Evolutionary conservation across 2,888 invertebrate genomes (phyloP).

Genomic region (Fissipunctia ypsillon): DNA sequence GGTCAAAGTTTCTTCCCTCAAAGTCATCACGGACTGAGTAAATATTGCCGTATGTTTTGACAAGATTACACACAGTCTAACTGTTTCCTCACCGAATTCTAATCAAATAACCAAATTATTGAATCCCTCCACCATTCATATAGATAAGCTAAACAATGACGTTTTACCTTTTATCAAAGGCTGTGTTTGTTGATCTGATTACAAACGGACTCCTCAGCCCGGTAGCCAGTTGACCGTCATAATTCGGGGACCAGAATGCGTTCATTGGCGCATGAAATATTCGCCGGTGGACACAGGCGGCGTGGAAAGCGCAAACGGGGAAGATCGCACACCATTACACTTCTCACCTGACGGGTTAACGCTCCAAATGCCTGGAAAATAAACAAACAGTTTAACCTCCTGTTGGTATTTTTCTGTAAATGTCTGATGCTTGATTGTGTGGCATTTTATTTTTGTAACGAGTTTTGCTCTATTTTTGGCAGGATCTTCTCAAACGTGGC

Average conservation of each 20-base stretch:
- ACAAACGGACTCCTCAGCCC: slow-evolving; percentile 74
- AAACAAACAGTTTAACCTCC: slow-evolving; percentile 64
- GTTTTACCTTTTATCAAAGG: slow-evolving; percentile 83
- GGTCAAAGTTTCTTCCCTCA: background rate
- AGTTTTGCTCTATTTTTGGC: too few relatives aligned
- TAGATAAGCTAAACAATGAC: slow-evolving; percentile 76
- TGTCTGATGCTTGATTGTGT: slow-evolving; percentile 10
- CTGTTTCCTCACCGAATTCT: background rate
- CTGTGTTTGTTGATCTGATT: slow-evolving; percentile 89
- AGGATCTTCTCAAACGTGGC: too few relatives aligned
- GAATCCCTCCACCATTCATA: slow-evolving; percentile 20
- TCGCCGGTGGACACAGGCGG: slow-evolving; percentile 74
- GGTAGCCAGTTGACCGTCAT: slow-evolving; percentile 90
- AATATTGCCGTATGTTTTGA: background rate
- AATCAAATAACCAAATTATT: slow-evolving; percentile 41
- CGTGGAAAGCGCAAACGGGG: slow-evolving; percentile 82
- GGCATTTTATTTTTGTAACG: slow-evolving; percentile 11
- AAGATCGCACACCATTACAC: slow-evolving; percentile 85
- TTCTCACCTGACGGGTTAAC: slow-evolving; percentile 81
- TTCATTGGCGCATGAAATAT: slow-evolving; percentile 89
- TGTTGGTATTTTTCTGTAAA: slow-evolving; percentile 38
- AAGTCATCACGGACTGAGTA: background rate
- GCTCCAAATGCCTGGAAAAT: slow-evolving; percentile 65
- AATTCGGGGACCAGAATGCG: slow-evolving; percentile 85
- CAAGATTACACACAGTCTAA: slow-evolving; percentile 5